phyloP scores from a whole-genome alignment of 23 tunicate genomes.

The Trididemnum nubilum region DNA sequence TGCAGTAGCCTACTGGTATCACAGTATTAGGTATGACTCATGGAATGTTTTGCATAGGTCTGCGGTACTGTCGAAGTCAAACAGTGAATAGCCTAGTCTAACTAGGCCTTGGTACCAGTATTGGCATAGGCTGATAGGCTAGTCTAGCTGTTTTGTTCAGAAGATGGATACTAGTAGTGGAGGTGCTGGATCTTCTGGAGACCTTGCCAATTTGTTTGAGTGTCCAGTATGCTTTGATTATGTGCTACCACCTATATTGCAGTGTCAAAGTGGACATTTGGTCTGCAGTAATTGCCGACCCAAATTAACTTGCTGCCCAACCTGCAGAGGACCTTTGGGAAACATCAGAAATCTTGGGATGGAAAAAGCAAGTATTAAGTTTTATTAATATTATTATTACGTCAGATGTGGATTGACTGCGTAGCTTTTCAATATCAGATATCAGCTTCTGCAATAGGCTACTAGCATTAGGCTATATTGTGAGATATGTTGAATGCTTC shows the following conservation, averaged over 20 bases:
- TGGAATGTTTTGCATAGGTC: too few species aligned
- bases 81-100: too few species aligned
- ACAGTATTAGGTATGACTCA: too few species aligned
- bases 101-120: too few species aligned
- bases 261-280: conserved; percentile 97
- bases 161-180: background rate
- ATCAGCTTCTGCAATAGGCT: too few species aligned
- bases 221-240: conserved; percentile 99
- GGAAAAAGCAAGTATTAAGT: conserved; percentile 71
- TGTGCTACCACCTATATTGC: conserved; percentile 98
- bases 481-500: too few species aligned
- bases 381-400: background rate
- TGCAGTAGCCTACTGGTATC: too few species aligned
- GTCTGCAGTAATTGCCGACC: conserved; percentile 95
- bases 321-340: conserved; percentile 92
- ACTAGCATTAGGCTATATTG: too few species aligned
- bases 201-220: conserved; percentile 92
- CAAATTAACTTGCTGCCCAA: conserved; percentile 90
- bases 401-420: background rate
- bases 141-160: too few species aligned
- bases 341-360: conserved; percentile 93
- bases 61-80: too few species aligned
- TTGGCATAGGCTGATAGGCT: too few species aligned
- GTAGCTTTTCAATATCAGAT: too few species aligned
- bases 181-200: conserved; percentile 12